phyloP scores from a whole-genome alignment of 2,888 invertebrate genomes.

The Drosophila cognata region DNA sequence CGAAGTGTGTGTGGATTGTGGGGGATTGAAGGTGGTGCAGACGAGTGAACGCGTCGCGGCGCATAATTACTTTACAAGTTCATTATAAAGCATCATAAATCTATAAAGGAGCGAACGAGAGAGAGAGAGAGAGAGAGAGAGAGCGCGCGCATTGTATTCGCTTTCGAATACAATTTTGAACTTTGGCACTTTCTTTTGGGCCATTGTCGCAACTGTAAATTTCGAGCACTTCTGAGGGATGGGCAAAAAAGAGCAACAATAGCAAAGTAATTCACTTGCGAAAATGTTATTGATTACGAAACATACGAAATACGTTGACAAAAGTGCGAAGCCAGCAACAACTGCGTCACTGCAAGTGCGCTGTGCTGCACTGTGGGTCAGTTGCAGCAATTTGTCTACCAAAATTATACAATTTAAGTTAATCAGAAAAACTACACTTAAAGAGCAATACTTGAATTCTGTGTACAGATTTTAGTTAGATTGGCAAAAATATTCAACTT shows the following conservation, averaged over 20 bases:
- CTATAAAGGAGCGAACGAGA: constrained; percentile 61
- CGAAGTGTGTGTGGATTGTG: not conserved
- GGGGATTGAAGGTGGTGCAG: constrained; percentile 50
- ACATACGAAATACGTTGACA: constrained; percentile 64
- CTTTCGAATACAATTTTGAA: constrained; percentile 58
- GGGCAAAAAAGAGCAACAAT: constrained; percentile 51
- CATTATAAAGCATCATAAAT: constrained; percentile 85
- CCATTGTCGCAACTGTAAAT: constrained; percentile 34
- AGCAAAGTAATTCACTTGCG: constrained; percentile 74
- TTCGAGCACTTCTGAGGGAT: constrained; percentile 19
- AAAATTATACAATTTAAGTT: not conserved
- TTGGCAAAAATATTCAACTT: not conserved
- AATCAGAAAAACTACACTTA: not conserved
- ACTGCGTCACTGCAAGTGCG: constrained; percentile 46
- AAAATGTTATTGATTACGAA: constrained; percentile 79
- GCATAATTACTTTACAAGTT: constrained; percentile 85
- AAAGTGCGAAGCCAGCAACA: constrained; percentile 58
- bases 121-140: not conserved
- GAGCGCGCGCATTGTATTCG: constrained; percentile 13
- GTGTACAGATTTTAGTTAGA: not conserved
- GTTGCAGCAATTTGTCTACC: accelerated
- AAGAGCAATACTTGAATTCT: not conserved
- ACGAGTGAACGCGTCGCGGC: constrained; percentile 58
- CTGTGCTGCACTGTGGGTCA: constrained; percentile 44
- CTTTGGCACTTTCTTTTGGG: constrained; percentile 69